phyloP scores from a whole-genome alignment of 2,113 vertebrate genomes.

The Dromaius novaehollandiae region DNA sequence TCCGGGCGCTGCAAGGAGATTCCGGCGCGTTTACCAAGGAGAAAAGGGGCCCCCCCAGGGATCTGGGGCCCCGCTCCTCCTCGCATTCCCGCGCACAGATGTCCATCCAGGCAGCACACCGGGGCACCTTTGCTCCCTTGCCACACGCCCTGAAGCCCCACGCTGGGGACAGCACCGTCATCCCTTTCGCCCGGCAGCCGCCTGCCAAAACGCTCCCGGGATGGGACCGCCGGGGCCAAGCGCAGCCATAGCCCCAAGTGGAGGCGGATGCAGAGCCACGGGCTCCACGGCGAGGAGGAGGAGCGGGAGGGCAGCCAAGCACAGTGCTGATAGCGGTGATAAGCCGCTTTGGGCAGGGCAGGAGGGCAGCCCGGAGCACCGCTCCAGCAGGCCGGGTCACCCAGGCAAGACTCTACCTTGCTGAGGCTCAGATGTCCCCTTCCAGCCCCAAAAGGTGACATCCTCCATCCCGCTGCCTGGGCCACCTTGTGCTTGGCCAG shows the following conservation, averaged over 20 bases:
- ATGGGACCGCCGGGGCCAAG: not conserved
- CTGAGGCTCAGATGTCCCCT: not conserved
- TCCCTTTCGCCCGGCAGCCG: too few relatives aligned
- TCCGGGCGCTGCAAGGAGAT: not conserved
- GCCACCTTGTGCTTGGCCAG: not conserved
- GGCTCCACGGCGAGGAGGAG: too few relatives aligned
- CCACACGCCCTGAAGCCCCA: too few relatives aligned
- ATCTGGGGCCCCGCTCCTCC: not conserved
- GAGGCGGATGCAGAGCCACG: too few relatives aligned
- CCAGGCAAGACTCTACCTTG: not conserved
- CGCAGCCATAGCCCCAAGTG: too few relatives aligned
- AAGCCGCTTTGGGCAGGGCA: not conserved
- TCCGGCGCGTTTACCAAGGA: rapidly evolving
- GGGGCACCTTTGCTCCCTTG: too few relatives aligned
- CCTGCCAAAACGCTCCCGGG: too few relatives aligned
- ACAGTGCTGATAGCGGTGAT: not conserved
- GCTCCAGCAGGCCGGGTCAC: too few relatives aligned
- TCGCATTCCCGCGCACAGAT: rapidly evolving
- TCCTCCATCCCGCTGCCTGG: not conserved
- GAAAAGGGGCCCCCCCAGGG: not conserved
- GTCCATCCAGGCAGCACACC: not conserved
- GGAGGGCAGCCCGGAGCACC: not conserved
- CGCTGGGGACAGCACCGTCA: too few relatives aligned
- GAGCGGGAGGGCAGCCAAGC: not conserved
- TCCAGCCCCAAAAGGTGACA: not conserved